phyloP scores from a whole-genome alignment of 2,113 vertebrate species.

The Numida meleagris region DNA sequence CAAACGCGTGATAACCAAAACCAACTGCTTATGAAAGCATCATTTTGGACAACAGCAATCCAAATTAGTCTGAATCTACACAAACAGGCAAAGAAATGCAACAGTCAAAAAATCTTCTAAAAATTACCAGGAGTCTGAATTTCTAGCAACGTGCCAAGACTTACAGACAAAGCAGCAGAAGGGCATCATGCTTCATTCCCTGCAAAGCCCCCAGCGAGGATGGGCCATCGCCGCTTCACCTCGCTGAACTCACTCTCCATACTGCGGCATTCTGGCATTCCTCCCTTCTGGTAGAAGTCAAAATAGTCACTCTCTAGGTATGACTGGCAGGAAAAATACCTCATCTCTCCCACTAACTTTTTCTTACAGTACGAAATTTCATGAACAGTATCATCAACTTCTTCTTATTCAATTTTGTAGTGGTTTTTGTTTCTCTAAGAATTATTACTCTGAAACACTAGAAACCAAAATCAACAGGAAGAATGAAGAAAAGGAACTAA shows the following conservation, averaged over 20 bases:
- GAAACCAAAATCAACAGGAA: neutral
- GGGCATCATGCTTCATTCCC: neutral
- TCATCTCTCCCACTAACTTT: neutral
- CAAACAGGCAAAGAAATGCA: neutral
- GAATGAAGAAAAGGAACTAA: neutral
- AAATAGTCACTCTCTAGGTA: neutral
- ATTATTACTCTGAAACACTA: neutral
- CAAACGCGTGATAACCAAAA: neutral
- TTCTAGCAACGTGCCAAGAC: neutral
- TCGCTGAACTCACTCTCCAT: neutral
- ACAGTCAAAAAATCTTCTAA: neutral
- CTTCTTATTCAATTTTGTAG: neutral
- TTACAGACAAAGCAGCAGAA: neutral
- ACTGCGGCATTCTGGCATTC: neutral
- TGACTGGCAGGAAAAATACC: constrained; percentile 5
- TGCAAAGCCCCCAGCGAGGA: neutral
- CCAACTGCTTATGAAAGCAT: neutral
- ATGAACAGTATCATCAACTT: neutral
- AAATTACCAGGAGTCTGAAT: neutral
- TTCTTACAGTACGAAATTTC: neutral
- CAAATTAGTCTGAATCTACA: neutral
- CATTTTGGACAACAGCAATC: neutral
- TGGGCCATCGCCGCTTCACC: neutral
- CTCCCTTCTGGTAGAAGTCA: neutral
- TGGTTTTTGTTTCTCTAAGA: neutral